phyloP scores from a whole-genome alignment of 2,888 invertebrate species.

The Mystacides longicornis region DNA sequence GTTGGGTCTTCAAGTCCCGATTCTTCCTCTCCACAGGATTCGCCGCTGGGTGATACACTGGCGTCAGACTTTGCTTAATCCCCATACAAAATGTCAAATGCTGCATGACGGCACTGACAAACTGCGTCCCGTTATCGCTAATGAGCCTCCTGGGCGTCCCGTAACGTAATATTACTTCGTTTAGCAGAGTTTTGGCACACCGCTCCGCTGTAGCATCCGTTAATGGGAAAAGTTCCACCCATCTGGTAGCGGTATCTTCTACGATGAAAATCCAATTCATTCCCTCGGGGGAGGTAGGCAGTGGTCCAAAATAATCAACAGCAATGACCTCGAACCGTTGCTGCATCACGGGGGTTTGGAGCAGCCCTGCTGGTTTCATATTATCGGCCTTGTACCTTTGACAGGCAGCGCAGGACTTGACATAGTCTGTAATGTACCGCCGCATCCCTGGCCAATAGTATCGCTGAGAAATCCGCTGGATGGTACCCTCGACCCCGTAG shows the following conservation, averaged over 20 bases:
- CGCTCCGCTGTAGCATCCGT: constrained; percentile 25
- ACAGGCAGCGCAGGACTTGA: constrained; percentile 28
- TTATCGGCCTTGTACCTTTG: constrained; percentile 31
- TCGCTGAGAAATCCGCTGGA: constrained; percentile 19
- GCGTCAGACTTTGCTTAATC: constrained; percentile 21
- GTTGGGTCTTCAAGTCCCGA: constrained; percentile 27
- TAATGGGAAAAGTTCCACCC: constrained; percentile 28
- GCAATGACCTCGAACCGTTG: too few relatives aligned
- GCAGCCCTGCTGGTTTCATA: too few relatives aligned
- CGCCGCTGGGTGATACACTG: constrained; percentile 29
- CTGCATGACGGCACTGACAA: constrained; percentile 30
- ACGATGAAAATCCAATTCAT: constrained; percentile 26
- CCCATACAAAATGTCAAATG: constrained; percentile 22
- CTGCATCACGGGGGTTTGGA: too few relatives aligned
- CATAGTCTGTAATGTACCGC: constrained; percentile 26
- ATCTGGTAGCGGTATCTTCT: constrained; percentile 27
- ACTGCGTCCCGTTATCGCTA: constrained; percentile 31
- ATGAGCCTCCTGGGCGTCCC: constrained; percentile 27
- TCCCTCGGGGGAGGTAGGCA: constrained; percentile 17
- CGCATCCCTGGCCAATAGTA: constrained; percentile 30
- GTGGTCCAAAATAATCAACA: constrained; percentile 30
- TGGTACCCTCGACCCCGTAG: constrained; percentile 26
- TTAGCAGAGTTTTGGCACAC: constrained; percentile 10
- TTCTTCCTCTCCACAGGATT: constrained; percentile 30
- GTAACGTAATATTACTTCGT: constrained; percentile 1